These are phyloP conservation scores for Osmoderma eremita DNA, from an alignment of 2,888 invertebrate genomes.

Conservation along the genomic window DNA sequence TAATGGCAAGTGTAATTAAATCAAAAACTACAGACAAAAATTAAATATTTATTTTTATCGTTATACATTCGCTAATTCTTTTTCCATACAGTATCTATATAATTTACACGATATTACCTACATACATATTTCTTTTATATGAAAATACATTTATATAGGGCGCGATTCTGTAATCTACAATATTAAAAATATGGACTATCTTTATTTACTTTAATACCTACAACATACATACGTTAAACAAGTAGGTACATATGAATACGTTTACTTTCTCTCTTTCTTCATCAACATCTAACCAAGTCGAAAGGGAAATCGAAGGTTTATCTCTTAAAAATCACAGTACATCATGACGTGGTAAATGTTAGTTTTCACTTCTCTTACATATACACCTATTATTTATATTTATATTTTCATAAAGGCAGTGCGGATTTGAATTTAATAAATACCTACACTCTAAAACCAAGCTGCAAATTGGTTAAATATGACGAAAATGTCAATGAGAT, in stretches of 20 bases:
- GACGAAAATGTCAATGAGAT: too few relatives aligned
- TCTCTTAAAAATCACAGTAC: conserved; percentile 22
- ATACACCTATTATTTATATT: background rate
- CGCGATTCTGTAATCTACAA: conserved; percentile 20
- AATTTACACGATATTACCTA: conserved; percentile 8
- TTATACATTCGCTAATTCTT: conserved; percentile 21
- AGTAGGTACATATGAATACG: conserved; percentile 6
- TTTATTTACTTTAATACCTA: conserved; percentile 7
- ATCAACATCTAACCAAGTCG: background rate
- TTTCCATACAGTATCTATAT: background rate
- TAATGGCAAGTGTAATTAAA: background rate
- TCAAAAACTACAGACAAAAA: conserved; percentile 20
- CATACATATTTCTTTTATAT: conserved; percentile 32
- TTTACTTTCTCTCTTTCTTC: conserved; percentile 7
- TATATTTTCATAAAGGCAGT: conserved; percentile 35
- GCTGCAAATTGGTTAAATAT: too few relatives aligned
- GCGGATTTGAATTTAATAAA: conserved; percentile 16
- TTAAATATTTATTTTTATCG: conserved; percentile 29
- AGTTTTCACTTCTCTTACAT: background rate
- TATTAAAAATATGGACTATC: conserved; percentile 38
- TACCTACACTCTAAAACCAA: too few relatives aligned
- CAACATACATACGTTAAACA: conserved; percentile 18
- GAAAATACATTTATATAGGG: conserved; percentile 43
- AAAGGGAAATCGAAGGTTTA: conserved; percentile 11
- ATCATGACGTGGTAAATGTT: background rate